phyloP scores from a whole-genome alignment of 2,797 vertebrate species.

The Coregonus suidteri region DNA sequence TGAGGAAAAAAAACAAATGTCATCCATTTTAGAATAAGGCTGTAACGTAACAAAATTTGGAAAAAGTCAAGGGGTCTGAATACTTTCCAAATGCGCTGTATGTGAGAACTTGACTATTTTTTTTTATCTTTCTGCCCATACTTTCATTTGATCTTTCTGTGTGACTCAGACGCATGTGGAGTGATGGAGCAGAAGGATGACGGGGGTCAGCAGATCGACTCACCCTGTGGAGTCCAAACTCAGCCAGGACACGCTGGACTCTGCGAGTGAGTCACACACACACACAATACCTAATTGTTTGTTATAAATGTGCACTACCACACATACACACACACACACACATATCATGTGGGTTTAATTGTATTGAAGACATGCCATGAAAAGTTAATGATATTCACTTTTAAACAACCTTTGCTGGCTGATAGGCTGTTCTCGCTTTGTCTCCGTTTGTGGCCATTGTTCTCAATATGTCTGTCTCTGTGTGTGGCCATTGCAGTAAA shows the following conservation, averaged over 20 bases:
- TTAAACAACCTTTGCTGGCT: no score
- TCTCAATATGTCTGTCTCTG: neutral
- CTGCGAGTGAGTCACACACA: slow-evolving; percentile 80
- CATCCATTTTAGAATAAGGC: no score
- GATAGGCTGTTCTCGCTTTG: neutral
- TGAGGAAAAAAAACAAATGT: no score
- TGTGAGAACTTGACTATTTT: neutral
- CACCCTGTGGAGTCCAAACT: slow-evolving; percentile 78
- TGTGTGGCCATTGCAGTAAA: slow-evolving; percentile 64
- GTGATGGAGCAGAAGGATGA: slow-evolving; percentile 89
- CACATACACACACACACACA: no score
- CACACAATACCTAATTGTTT: neutral
- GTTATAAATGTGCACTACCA: no score
- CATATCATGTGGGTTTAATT: no score
- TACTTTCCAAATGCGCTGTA: no score
- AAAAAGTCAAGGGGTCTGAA: no score
- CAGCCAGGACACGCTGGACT: slow-evolving; percentile 82
- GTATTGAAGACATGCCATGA: no score
- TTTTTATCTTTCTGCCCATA: neutral
- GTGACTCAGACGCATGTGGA: slow-evolving; percentile 73
- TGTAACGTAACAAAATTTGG: no score
- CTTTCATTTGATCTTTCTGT: neutral
- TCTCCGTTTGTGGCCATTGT: neutral
- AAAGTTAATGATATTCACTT: no score
- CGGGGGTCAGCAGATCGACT: slow-evolving; percentile 70